Base-by-base conservation (phyloP, 2,888 invertebrate species). In the Thereva nobilitata region DNA sequence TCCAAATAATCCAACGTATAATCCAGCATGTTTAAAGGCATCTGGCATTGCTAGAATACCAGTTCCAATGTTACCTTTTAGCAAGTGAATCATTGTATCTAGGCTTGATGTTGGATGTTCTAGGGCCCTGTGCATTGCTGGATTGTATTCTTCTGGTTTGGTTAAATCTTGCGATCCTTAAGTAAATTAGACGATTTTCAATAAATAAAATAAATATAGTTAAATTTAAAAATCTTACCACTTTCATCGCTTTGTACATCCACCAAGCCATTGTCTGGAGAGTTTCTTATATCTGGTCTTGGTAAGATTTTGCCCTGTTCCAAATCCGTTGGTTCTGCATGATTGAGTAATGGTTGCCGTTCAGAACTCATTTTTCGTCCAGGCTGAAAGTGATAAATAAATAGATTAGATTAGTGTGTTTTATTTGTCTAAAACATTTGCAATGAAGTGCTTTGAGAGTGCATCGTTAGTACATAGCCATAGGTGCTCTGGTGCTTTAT, bases 1-100 rank as follows among this genome's bases (percentile, higher is more conserved):
- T 4, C 93, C 91, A 74, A 91, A 84, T 35, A 92, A 85, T 76
- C 96, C 95, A 69, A 95, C 86, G 75, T 90, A 86, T 67, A 96
- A 84, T 8, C 97, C 97, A 66, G 95, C 90, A 83, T 96, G 92
- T 78, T 90, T 89, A 77, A 96, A 92, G 10, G 95, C 96, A 82
- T 94, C 89, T 4, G 98, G 97, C 92, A 99, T 94, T 5, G 98
- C 97, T 72, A 98, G 83, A 73, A 98, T 95, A 4, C 98, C 98
- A 0, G 97, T 97, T 5, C 97, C 97, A 71, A 87, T 85, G 74
- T 89, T 89, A 37, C 89, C 89, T 79, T 90, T 90, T 44, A 90
- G 80, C 70, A 90, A 81, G 77, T 89, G 89, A 72, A 90, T 87
- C 78, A 90, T 83, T 2, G 91, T 91, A 75, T 91, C 90, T 73